phyloP scores from a whole-genome alignment of 2,113 vertebrate species.

The Sigmodon hispidus region DNA sequence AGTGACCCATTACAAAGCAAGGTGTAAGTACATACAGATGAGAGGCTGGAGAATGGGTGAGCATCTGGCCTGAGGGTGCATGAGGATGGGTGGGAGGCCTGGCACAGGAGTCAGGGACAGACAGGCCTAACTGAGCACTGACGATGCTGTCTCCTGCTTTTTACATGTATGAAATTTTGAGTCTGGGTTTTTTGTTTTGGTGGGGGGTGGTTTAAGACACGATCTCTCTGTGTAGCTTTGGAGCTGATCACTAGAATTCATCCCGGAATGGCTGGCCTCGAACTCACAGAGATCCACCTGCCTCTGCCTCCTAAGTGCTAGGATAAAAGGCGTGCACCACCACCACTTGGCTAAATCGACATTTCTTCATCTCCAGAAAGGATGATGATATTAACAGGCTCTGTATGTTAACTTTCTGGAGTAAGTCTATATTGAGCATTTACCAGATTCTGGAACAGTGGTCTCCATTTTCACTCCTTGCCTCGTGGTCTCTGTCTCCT shows the following conservation, averaged over 20 bases:
- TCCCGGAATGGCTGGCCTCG: too few species aligned
- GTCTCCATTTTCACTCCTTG: too few species aligned
- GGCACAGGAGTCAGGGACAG: neutral
- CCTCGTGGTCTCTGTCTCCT: conserved; percentile 23
- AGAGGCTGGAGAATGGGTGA: neutral
- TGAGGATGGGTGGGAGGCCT: neutral
- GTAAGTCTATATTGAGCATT: conserved; percentile 27
- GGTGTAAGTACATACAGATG: neutral
- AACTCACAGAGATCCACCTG: too few species aligned
- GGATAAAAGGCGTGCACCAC: too few species aligned
- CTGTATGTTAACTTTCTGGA: conserved; percentile 12
- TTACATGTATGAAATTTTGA: neutral
- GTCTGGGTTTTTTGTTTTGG: too few species aligned
- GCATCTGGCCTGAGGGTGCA: neutral
- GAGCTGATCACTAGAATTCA: too few species aligned
- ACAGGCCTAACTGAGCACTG: neutral
- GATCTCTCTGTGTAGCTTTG: too few species aligned
- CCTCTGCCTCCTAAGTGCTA: too few species aligned
- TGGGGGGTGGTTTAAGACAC: too few species aligned
- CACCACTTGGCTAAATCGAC: too few species aligned
- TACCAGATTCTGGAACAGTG: conserved; percentile 39
- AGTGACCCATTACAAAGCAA: conserved; percentile 19
- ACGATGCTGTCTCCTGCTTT: conserved; percentile 31
- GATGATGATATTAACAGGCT: neutral
- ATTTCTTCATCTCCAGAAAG: conserved; percentile 6